phyloP scores from a whole-genome alignment of 37 sponge, comb jelly and placozoan genomes.

The Chondrosia reniformis region DNA sequence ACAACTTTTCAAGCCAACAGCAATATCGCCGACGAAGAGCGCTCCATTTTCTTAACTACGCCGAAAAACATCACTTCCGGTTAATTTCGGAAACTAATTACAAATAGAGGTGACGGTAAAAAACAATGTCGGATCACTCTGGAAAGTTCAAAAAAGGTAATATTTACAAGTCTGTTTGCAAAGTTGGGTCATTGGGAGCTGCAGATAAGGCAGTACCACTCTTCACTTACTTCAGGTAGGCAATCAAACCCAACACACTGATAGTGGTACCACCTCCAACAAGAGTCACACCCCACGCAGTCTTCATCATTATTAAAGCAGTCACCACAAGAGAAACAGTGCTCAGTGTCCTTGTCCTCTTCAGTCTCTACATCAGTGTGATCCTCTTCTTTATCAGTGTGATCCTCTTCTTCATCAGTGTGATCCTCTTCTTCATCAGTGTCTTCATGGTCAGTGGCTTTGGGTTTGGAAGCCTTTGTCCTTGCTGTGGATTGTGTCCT shows the following conservation, averaged over 20 bases:
- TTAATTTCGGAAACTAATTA: conserved; percentile 14
- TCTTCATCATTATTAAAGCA: conserved; percentile 2
- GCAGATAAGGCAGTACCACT: background rate
- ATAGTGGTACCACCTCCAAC: conserved; percentile 9
- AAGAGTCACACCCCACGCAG: background rate
- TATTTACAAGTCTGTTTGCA: background rate
- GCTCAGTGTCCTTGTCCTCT: conserved; percentile 6
- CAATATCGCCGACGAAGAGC: background rate
- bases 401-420: background rate
- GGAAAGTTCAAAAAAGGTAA: background rate
- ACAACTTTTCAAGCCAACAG: background rate
- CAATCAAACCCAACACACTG: background rate
- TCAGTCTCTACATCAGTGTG: background rate
- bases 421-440: background rate
- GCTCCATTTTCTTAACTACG: conserved; percentile 7
- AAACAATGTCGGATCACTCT: conserved; percentile 7
- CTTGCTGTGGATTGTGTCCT: background rate
- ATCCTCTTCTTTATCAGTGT: background rate
- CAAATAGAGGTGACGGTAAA: background rate
- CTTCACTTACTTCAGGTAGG: background rate
- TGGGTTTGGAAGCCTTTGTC: background rate
- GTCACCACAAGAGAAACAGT: conserved; percentile 4
- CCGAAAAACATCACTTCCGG: background rate
- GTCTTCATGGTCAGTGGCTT: conserved; percentile 8
- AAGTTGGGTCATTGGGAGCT: background rate